Evolutionary conservation across 2,113 vertebrate genomes (phyloP).

Genomic region (Gorsachius goisagi): DNA sequence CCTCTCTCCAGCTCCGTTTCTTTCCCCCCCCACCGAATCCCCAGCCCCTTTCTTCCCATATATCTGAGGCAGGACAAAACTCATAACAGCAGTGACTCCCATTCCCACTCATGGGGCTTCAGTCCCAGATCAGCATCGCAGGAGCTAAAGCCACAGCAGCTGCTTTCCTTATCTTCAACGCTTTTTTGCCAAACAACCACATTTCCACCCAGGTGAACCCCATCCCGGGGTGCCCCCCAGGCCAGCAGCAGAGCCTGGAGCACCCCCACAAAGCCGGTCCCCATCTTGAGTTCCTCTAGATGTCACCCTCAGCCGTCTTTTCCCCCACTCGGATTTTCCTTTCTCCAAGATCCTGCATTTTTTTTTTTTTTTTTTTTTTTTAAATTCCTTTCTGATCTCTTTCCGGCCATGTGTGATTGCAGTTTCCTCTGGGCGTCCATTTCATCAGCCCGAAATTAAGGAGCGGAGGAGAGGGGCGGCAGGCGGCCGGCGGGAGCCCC

Average conservation of each 20-base stretch:
- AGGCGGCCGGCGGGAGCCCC: not conserved
- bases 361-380: constrained; percentile 21
- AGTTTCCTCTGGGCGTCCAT: constrained; percentile 75
- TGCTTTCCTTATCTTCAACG: not conserved
- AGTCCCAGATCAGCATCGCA: not conserved
- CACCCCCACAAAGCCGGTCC: not conserved
- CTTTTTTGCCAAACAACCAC: not conserved
- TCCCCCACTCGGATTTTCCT: not conserved
- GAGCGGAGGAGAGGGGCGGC: not conserved
- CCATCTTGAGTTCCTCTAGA: not conserved
- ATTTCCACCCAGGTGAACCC: not conserved
- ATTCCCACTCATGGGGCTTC: not conserved
- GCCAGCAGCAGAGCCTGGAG: not conserved
- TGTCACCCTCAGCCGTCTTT: constrained; percentile 15
- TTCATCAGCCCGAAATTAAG: constrained; percentile 17
- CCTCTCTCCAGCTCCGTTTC: not conserved
- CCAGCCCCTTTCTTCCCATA: not conserved
- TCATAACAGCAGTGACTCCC: not conserved
- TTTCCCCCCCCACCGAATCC: too few relatives aligned
- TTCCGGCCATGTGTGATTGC: constrained; percentile 79
- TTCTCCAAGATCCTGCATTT: constrained; percentile 35
- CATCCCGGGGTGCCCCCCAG: not conserved
- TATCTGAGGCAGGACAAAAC: not conserved
- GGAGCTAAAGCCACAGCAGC: not conserved
- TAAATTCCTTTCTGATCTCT: constrained; percentile 69